Percentiles rank a stretch among this genome's conserved stretches.
Evolutionary conservation across 2,113 vertebrate species (phyloP).

Genomic region (Malurus cyaneus): DNA sequence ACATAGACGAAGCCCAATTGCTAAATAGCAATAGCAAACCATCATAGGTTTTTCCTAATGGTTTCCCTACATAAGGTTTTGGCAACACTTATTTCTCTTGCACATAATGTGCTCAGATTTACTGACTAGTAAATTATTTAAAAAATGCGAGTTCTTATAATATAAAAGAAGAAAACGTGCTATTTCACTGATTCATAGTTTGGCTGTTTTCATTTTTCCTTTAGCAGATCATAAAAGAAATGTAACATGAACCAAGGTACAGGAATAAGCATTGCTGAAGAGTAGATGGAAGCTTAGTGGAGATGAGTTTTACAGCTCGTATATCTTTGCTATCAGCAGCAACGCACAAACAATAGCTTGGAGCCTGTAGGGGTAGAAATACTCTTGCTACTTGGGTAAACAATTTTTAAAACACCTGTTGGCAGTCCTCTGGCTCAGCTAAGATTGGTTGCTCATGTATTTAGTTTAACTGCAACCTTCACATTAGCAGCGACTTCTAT

Average conservation of each 20-base stretch:
- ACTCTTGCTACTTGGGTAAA: not conserved
- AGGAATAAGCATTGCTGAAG: not conserved
- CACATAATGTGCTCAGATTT: not conserved
- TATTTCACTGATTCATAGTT: conserved; percentile 4
- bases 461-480: not conserved
- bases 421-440: not conserved
- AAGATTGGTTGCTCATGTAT: not conserved
- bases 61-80: not conserved
- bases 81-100: not conserved
- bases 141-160: not conserved
- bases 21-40: not conserved
- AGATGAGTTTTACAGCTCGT: not conserved
- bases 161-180: not conserved
- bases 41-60: not conserved
- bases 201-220: not conserved
- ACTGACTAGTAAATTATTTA: not conserved
- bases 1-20: not conserved
- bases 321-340: not conserved
- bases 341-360: not conserved
- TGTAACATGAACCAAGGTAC: not conserved
- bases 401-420: not conserved
- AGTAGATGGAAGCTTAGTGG: not conserved
- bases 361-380: not conserved
- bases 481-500: not conserved
- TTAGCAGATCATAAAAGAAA: not conserved